Evolutionary conservation across 2,113 vertebrate genomes (phyloP).

Genomic region (Copsychus sechellarum): DNA sequence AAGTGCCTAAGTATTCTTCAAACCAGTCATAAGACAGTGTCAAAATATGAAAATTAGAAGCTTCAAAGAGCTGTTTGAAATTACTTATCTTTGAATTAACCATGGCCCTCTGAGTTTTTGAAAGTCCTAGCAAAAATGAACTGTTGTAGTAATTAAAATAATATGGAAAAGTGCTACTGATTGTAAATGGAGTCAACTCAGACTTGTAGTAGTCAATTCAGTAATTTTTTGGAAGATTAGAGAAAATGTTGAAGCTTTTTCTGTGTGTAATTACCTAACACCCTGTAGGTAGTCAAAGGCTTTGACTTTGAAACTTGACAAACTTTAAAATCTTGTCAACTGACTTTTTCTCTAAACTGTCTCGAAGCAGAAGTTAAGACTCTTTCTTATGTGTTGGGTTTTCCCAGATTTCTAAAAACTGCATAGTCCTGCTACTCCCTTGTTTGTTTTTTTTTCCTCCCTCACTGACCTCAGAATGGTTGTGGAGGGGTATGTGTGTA

Average conservation of each 20-base stretch:
- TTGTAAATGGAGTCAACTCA: background rate
- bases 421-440: fast-evolving
- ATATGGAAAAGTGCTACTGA: background rate
- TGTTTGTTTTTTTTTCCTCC: background rate
- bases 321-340: background rate
- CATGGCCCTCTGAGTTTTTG: background rate
- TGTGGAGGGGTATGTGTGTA: background rate
- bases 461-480: background rate
- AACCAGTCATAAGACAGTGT: background rate
- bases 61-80: background rate
- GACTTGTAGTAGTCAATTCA: background rate
- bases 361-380: background rate
- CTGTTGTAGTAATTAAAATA: background rate
- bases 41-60: background rate
- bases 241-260: background rate
- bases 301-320: background rate
- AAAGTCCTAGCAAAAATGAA: background rate
- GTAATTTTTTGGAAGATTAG: background rate
- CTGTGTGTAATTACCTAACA: background rate
- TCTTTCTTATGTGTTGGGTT: background rate
- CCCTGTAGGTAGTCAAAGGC: background rate
- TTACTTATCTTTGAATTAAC: background rate
- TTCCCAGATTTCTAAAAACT: background rate
- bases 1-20: background rate
- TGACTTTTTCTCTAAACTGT: background rate